These are phyloP conservation scores for Cataglyphis albicans DNA, from an alignment of 2,888 invertebrate species.

Conservation along the genomic window DNA sequence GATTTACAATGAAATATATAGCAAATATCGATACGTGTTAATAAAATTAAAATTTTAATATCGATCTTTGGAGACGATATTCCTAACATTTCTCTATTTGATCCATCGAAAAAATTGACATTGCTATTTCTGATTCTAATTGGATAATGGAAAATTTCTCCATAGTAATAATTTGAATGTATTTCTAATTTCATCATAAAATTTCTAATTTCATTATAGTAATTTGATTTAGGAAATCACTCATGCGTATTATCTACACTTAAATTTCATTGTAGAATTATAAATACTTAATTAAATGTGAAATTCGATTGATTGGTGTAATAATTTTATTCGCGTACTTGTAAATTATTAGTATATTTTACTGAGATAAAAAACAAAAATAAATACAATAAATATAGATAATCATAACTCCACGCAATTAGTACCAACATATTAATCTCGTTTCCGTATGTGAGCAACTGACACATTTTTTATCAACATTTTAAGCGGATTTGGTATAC, in stretches of 20 bases:
- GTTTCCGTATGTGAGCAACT: background rate
- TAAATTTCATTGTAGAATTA: background rate
- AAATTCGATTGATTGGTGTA: background rate
- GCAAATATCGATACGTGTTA: background rate
- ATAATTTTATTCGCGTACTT: background rate
- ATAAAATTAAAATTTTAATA: slow-evolving; percentile 20
- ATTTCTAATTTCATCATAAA: background rate
- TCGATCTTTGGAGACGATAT: background rate
- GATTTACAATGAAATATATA: background rate
- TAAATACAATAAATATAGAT: background rate
- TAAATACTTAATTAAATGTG: background rate
- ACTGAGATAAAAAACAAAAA: background rate
- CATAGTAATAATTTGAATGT: background rate
- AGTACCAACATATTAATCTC: background rate
- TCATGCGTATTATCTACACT: background rate
- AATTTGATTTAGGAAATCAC: background rate
- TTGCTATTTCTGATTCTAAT: slow-evolving; percentile 8
- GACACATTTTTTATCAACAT: background rate
- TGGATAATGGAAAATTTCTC: slow-evolving; percentile 12
- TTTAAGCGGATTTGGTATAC: background rate
- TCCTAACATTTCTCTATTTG: background rate
- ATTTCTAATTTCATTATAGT: too few relatives aligned
- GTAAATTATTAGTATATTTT: background rate
- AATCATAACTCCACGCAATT: background rate
- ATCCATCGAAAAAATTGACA: background rate